Percentiles rank a stretch among this genome's conserved stretches.
phyloP scores from a whole-genome alignment of 2,888 invertebrate genomes.

The Lasioglossum oenotherae region DNA sequence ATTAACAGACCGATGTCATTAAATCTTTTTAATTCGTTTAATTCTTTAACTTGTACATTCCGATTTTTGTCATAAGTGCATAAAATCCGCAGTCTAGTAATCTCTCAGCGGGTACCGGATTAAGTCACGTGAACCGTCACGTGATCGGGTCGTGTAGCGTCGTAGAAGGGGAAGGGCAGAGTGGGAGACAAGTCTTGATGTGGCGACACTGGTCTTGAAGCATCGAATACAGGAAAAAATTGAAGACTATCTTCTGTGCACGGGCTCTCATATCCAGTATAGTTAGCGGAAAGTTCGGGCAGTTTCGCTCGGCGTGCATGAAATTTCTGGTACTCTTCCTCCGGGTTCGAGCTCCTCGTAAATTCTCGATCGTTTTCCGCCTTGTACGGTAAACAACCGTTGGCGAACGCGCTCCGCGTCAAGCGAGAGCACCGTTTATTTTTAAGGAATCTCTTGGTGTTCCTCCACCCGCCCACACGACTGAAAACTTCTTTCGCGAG shows the following conservation, averaged over 20 bases:
- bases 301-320: not conserved
- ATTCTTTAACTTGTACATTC: no score
- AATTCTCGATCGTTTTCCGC: not conserved
- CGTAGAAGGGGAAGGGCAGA: no score
- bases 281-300: not conserved
- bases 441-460: conserved; percentile 1
- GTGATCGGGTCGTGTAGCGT: no score
- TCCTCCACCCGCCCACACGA: not conserved
- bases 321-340: not conserved
- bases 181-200: no score
- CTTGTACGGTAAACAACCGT: conserved; percentile 10
- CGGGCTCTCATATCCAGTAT: not conserved
- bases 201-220: no score
- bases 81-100: no score
- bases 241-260: not conserved
- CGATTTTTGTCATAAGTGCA: no score
- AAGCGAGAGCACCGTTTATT: not conserved
- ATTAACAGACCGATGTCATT: no score
- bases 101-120: no score
- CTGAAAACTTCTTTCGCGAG: not conserved
- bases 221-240: not conserved
- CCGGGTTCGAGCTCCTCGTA: not conserved
- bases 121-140: no score
- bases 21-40: no score
- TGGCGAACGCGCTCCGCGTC: not conserved